Evolutionary conservation across 1,140 invertebrate species (phyloP).

Genomic region (Sweltsa coloradensis): DNA sequence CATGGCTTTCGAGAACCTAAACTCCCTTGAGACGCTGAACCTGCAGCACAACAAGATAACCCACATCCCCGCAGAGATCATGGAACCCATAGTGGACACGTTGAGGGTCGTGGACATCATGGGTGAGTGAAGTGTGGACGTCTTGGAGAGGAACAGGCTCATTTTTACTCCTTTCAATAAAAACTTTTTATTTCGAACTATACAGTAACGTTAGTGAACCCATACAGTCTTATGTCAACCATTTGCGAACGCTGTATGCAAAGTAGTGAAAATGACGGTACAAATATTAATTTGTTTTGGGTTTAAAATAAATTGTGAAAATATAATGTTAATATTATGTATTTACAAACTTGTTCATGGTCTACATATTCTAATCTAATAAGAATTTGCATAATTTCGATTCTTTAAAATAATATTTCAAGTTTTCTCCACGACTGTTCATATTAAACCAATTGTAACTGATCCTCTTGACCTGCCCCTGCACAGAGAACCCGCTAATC

Average conservation of each 20-base stretch:
- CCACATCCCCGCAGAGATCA: conserved; percentile 73
- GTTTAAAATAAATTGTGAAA: too few relatives aligned
- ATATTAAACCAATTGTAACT: conserved; percentile 16
- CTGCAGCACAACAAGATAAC: conserved; percentile 77
- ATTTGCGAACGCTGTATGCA: too few relatives aligned
- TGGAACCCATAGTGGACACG: conserved; percentile 75
- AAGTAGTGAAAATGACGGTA: too few relatives aligned
- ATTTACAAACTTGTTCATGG: too few relatives aligned
- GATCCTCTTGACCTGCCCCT: too few relatives aligned
- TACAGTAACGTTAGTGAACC: too few relatives aligned
- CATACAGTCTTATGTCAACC: too few relatives aligned
- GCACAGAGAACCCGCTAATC: conserved; percentile 75
- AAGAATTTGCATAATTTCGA: neutral
- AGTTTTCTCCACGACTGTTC: conserved; percentile 4
- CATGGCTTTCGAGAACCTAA: conserved; percentile 71
- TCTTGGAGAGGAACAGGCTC: too few relatives aligned
- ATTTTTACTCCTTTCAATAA: too few relatives aligned
- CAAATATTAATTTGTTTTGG: too few relatives aligned
- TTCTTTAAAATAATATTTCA: conserved; percentile 8
- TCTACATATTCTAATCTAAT: conserved; percentile 1
- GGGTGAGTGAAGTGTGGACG: conserved; percentile 55
- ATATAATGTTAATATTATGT: too few relatives aligned
- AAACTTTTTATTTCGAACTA: too few relatives aligned
- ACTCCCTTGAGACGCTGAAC: conserved; percentile 76
- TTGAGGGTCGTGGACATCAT: conserved; percentile 72